Conservation (phyloP, 2,797 vertebrate species). For the Xiphorhynchus erythropygius region DNA sequence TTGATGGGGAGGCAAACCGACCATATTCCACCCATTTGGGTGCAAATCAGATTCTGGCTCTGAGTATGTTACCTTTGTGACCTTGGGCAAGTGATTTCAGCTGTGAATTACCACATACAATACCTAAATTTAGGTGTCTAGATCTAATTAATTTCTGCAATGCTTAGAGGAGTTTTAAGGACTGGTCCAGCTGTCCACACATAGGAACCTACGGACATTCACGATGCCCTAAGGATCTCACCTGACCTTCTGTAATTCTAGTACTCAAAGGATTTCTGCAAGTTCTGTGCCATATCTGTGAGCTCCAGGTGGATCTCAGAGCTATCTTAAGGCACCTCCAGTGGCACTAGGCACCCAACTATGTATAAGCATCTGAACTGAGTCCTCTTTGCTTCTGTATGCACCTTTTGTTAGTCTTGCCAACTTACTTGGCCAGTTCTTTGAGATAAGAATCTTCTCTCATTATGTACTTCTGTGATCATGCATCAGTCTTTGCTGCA, state of each 20-base stretch:
- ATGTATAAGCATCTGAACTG: not conserved
- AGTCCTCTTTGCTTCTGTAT: not conserved
- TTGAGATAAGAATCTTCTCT: not conserved
- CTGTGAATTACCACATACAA: not conserved
- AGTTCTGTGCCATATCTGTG: not conserved
- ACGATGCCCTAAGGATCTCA: not conserved
- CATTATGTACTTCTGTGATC: not conserved
- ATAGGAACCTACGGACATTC: not conserved
- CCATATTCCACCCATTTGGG: not conserved
- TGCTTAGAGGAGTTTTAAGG: not conserved
- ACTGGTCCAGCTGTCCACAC: not conserved
- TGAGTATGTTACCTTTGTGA: not conserved
- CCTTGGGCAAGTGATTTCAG: not conserved
- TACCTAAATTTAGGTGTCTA: not conserved
- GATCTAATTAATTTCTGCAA: not conserved
- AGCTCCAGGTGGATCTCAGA: not conserved
- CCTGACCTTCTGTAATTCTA: not conserved
- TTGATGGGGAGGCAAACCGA: not conserved
- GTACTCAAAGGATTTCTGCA: not conserved
- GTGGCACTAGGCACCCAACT: not conserved
- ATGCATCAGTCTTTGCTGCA: not conserved
- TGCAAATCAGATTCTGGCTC: not conserved
- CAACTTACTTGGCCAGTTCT: not conserved
- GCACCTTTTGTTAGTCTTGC: not conserved
- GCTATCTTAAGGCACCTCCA: not conserved